phyloP scores from a whole-genome alignment of 2,113 vertebrate genomes.

The Scalopus aquaticus region DNA sequence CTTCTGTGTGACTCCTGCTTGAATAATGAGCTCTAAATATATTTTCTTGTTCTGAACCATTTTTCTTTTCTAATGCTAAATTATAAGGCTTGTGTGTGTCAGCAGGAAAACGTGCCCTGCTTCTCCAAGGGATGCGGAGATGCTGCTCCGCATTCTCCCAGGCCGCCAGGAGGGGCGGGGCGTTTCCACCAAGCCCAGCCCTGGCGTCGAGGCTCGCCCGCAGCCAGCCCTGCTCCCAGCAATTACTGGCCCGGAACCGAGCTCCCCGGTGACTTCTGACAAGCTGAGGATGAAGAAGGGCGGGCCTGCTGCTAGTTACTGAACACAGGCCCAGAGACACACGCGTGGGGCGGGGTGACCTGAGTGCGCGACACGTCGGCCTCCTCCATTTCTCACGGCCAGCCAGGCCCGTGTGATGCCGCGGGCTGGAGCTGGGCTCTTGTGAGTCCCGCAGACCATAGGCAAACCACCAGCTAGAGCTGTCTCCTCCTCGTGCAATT shows the following conservation, averaged over 20 bases:
- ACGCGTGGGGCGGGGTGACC: background rate
- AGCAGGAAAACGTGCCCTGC: conserved; percentile 59
- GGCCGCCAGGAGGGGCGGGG: background rate
- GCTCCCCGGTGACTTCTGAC: conserved; percentile 57
- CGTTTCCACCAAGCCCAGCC: background rate
- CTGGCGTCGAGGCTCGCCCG: background rate
- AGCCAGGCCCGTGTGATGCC: background rate
- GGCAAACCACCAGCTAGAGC: background rate
- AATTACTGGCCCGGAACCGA: conserved; percentile 47
- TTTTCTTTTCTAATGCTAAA: conserved; percentile 73
- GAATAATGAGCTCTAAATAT: conserved; percentile 67
- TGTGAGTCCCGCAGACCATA: background rate
- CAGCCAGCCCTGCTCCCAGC: background rate
- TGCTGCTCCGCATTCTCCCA: background rate
- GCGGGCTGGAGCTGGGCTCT: background rate
- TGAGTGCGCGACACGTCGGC: no score
- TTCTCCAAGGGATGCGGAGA: background rate
- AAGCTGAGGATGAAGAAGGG: conserved; percentile 17
- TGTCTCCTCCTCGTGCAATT: background rate
- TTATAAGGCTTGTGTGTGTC: conserved; percentile 66
- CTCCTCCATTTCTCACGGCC: background rate
- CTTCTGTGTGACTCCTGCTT: conserved; percentile 42
- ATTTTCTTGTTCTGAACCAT: conserved; percentile 64
- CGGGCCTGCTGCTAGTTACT: conserved; percentile 43
- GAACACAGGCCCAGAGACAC: conserved; percentile 11